Evolutionary conservation across 2,113 vertebrate species (phyloP), one percentile per base, ranked within the genome.

Genomic region (Pseudopodoces humilis): DNA sequence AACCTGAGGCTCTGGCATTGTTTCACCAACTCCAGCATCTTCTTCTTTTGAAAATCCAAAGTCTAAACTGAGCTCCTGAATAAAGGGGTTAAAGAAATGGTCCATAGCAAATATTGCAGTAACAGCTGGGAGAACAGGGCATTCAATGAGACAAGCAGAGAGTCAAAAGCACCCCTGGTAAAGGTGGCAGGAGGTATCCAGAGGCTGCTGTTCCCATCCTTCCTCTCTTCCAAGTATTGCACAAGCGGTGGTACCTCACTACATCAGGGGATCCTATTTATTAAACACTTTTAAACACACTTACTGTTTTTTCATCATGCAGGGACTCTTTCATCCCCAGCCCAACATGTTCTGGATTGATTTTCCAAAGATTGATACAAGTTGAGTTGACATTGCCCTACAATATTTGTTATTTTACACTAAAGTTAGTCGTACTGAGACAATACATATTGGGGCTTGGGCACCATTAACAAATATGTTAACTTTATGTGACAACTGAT

Each of bases 401-500:
- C 10, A 88, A 53, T 11, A 50, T 78, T 86, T 67, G 6, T 49
- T 95, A 50, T 75, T 50, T 79, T 94, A 71, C 46, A 92, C 88
- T 87, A 87, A 92, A 80, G 21, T 33, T 58, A 68, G 55, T 83
- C 18, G 31, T 86, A 83, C 86, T 91, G 44, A 95, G 81, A 95
- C 39, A 96, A 96, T 87, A 69, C 39, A 31, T 75, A 86, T n/a
- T 97, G 90, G 83, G 84, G 46, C 52, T 83, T 85, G 84, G 53
- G 71, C 43, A 92, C 93, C 77, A 95, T 97, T 98, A 98, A 97
- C 90, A 98, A 97, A 96, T 96, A 96, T 50, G 81, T 96, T 98
- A 97, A 98, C 93, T 97, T 85, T 90, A 65, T 94, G 90, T 98
- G 97, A 98, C 97, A 98, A 97, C 91, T 97, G 97, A 98, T 98